A percentile compares a stretch with the other conserved stretches of the same genome.
These are phyloP conservation scores for Protobothrops flavoviridis DNA, from an alignment of 2,113 vertebrate genomes.

Conservation along the genomic window DNA sequence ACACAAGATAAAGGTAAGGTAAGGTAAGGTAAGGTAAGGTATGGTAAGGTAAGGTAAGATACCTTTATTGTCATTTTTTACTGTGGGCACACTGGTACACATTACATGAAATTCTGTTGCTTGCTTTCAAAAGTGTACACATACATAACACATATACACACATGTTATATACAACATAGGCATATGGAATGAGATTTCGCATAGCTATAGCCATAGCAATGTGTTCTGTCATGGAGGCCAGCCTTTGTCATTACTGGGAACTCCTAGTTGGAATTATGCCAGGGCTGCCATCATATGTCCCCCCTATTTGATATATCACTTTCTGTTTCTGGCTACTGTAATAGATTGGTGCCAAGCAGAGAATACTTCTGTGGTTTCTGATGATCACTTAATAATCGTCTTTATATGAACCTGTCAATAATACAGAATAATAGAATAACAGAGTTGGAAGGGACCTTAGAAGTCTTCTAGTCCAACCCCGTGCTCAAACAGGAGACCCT, in stretches of 20 bases:
- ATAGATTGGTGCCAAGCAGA: background rate
- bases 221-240: background rate
- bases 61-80: too few species aligned
- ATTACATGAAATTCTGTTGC: too few species aligned
- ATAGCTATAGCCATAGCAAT: background rate
- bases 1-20: background rate
- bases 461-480: too few species aligned
- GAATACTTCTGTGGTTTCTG: background rate
- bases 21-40: too few species aligned
- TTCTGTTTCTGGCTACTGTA: background rate
- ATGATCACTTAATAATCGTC: background rate
- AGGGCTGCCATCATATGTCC: background rate
- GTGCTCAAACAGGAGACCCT: too few species aligned
- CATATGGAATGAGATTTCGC: background rate
- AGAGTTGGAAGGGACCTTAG: too few species aligned
- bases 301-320: background rate
- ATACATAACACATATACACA: too few species aligned
- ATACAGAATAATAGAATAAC: too few species aligned
- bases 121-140: too few species aligned
- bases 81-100: too few species aligned
- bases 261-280: background rate
- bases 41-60: too few species aligned
- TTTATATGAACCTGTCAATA: background rate
- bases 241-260: background rate
- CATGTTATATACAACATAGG: too few species aligned